Conservation (phyloP, 2,113 vertebrate species). For the Emydura subglobosa region DNA sequence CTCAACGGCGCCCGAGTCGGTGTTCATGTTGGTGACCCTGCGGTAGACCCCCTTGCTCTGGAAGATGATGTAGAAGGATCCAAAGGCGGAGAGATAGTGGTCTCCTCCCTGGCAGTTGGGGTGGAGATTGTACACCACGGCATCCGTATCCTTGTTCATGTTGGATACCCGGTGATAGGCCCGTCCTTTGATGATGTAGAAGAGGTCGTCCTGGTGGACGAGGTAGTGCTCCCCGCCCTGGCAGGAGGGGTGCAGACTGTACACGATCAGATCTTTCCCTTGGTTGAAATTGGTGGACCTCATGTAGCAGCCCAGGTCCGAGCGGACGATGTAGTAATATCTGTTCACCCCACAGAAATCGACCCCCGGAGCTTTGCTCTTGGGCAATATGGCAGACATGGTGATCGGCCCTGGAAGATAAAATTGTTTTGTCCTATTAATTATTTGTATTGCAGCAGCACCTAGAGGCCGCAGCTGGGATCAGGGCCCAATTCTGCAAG, state of each 20-base stretch:
- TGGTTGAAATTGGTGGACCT: neutral
- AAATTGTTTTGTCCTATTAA: too few species aligned
- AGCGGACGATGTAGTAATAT: constrained; percentile 19
- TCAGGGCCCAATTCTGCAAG: too few species aligned
- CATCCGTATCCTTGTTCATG: neutral
- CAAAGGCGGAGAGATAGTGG: neutral
- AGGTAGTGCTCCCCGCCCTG: constrained; percentile 6
- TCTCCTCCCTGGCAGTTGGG: constrained; percentile 14
- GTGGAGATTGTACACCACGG: neutral
- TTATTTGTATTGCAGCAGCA: too few species aligned
- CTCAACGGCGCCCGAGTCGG: too few species aligned
- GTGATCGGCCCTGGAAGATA: neutral
- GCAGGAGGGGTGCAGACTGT: constrained; percentile 2
- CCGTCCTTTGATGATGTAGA: constrained; percentile 1
- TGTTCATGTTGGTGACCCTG: neutral
- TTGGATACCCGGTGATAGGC: neutral
- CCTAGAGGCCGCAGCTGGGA: too few species aligned
- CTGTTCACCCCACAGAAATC: neutral
- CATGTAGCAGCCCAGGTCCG: constrained; percentile 18
- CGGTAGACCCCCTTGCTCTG: neutral
- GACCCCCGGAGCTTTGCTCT: neutral
- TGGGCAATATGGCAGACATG: constrained; percentile 2
- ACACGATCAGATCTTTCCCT: neutral
- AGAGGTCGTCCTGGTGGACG: neutral
- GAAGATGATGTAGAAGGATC: neutral